Percentiles rank a stretch among this genome's conserved stretches.
These are phyloP conservation scores for Glaucidium brasilianum DNA, from an alignment of 2,113 vertebrate species.

Conservation along the genomic window DNA sequence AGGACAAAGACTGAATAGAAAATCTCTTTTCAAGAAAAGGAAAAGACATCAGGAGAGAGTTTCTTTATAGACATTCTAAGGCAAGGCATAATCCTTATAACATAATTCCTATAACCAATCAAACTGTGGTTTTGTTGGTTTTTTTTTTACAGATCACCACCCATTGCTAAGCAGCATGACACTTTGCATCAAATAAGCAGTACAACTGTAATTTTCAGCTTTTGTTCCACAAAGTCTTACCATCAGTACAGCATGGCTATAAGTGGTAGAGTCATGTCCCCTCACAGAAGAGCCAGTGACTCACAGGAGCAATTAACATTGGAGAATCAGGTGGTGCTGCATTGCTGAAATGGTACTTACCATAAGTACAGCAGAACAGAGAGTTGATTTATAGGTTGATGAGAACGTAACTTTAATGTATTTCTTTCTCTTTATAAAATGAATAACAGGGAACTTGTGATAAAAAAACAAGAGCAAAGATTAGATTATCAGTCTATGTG, in stretches of 20 bases:
- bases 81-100: not conserved
- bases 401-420: not conserved
- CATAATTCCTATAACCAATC: not conserved
- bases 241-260: not conserved
- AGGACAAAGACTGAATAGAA: not conserved
- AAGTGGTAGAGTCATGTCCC: not conserved
- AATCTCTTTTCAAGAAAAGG: not conserved
- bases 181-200: not conserved
- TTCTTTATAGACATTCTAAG: not conserved
- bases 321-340: not conserved
- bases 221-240: not conserved
- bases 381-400: not conserved
- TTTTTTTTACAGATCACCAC: fast-evolving
- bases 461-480: not conserved
- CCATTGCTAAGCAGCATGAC: not conserved
- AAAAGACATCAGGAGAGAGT: not conserved
- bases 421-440: not conserved
- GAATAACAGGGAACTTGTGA: not conserved
- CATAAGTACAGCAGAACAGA: not conserved
- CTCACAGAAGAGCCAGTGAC: not conserved
- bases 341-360: not conserved
- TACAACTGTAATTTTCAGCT: not conserved
- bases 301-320: not conserved
- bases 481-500: not conserved
- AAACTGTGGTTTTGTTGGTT: no score